A percentile compares a stretch with the other conserved stretches of the same genome.
phyloP scores from a whole-genome alignment of 2,888 invertebrate genomes.

The Heliconius cydno region DNA sequence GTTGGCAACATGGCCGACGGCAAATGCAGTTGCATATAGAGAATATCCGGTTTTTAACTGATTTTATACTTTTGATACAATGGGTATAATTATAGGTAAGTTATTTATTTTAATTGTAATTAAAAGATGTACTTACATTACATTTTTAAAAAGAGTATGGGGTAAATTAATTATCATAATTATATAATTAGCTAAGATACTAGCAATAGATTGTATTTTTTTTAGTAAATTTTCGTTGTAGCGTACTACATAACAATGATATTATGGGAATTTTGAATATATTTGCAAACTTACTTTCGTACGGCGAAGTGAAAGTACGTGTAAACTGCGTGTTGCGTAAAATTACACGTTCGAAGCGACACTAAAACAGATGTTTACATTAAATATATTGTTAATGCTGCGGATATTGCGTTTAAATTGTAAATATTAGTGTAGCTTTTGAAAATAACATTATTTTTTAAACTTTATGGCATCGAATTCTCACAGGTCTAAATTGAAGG shows the following conservation, averaged over 20 bases:
- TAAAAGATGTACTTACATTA: background rate
- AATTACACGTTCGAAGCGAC: conserved; percentile 10
- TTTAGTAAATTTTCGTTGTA: background rate
- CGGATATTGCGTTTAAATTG: background rate
- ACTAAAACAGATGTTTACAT: conserved; percentile 15
- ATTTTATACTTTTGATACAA: background rate
- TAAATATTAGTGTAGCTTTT: background rate
- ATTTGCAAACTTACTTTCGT: background rate
- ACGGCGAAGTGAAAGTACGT: conserved; percentile 12
- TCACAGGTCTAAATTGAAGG: background rate
- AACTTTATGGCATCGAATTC: background rate
- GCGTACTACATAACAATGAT: background rate
- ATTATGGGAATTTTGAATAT: conserved; percentile 11
- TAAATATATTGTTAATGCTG: conserved; percentile 10
- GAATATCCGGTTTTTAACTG: conserved; percentile 51
- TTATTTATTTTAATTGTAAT: background rate
- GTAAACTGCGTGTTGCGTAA: conserved; percentile 9
- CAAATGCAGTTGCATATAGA: conserved; percentile 75
- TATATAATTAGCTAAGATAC: background rate
- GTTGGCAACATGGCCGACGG: conserved; percentile 77
- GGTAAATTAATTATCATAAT: background rate
- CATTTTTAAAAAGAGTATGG: background rate
- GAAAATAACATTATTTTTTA: background rate
- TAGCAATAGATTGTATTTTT: background rate
- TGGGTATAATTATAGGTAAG: background rate